Conservation (phyloP, 2,888 invertebrate species). For the Taenaris catops region DNA sequence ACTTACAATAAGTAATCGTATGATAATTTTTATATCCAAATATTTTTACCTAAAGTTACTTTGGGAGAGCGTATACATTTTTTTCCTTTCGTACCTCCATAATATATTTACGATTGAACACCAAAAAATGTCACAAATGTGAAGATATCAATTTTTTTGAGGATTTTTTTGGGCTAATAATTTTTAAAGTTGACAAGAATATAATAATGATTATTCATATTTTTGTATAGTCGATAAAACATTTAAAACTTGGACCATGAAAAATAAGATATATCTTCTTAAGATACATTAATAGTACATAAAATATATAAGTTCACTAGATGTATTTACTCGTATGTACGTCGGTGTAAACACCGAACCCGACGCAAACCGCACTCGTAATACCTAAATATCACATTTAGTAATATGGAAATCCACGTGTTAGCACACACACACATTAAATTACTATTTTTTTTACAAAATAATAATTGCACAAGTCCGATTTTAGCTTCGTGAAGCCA, state of each 20-base stretch:
- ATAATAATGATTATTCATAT: conserved; percentile 78
- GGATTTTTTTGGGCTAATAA: conserved; percentile 66
- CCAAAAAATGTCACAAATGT: conserved; percentile 76
- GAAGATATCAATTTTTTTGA: conserved; percentile 68
- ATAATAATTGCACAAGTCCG: conserved; percentile 81
- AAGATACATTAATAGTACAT: conserved; percentile 79
- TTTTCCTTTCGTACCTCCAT: conserved; percentile 64
- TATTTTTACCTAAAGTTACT: conserved; percentile 73
- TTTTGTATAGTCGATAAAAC: conserved; percentile 80
- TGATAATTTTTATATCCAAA: conserved; percentile 75
- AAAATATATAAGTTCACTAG: conserved; percentile 79
- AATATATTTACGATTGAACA: conserved; percentile 75
- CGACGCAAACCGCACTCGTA: conserved; percentile 68
- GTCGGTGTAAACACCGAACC: conserved; percentile 59
- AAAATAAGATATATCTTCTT: conserved; percentile 80
- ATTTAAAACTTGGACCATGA: conserved; percentile 81
- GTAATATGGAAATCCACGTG: conserved; percentile 79
- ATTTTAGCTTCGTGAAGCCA: conserved; percentile 57
- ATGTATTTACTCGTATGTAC: conserved; percentile 48
- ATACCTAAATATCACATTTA: conserved; percentile 81
- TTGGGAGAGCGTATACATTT: conserved; percentile 78
- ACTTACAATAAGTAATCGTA: conserved; percentile 69
- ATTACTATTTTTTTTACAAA: conserved; percentile 76
- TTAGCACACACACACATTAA: conserved; percentile 75
- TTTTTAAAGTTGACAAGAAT: conserved; percentile 76